Conservation (phyloP, 1,140 invertebrate genomes). For the Paralvinella palmiformis region DNA sequence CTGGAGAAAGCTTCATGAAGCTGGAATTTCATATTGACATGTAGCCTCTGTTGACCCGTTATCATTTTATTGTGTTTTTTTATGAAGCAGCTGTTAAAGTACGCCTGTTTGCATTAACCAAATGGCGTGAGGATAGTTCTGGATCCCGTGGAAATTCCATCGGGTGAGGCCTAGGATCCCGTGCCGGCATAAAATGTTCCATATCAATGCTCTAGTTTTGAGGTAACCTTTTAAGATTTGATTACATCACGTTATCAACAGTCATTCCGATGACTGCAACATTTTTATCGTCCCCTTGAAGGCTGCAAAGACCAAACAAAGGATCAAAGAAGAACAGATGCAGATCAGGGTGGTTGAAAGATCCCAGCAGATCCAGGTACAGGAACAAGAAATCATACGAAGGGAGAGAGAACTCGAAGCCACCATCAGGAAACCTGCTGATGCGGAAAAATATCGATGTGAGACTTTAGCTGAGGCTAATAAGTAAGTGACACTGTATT, state of each 20-base stretch:
- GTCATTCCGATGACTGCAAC: no score
- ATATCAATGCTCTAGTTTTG: no score
- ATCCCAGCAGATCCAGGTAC: constrained; percentile 72
- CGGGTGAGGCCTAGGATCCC: no score
- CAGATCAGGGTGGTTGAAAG: constrained; percentile 90
- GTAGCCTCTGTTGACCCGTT: no score
- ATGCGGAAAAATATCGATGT: constrained; percentile 82
- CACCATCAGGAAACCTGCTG: constrained; percentile 81
- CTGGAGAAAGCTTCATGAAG: no score
- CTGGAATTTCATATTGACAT: no score
- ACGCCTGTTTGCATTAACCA: no score
- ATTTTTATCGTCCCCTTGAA: constrained; percentile 49
- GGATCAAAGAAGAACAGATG: constrained; percentile 95
- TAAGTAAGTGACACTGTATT: constrained; percentile 25
- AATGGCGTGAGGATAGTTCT: no score
- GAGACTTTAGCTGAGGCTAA: constrained; percentile 89
- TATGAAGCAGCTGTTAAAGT: no score
- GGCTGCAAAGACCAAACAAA: constrained; percentile 91
- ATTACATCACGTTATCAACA: not conserved
- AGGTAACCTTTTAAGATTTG: not conserved
- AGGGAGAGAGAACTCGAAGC: constrained; percentile 72
- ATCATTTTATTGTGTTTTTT: no score
- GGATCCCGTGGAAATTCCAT: no score
- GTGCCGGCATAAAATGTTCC: no score
- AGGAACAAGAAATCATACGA: constrained; percentile 49